These are phyloP conservation scores for Diplazon laetatorius DNA, from an alignment of 2,888 invertebrate genomes.

Conservation along the genomic window DNA sequence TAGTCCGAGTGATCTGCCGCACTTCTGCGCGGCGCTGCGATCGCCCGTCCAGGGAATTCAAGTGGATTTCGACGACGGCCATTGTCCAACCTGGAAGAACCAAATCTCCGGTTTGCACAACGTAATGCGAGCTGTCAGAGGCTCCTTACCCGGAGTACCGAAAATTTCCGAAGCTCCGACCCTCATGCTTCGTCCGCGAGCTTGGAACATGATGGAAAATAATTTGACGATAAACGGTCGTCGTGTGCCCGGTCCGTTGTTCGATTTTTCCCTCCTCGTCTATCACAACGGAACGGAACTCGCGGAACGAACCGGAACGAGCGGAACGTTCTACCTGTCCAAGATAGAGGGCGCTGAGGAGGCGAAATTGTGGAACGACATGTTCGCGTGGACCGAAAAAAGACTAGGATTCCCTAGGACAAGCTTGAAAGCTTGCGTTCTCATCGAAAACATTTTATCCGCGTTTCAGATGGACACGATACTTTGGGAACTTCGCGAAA, in stretches of 20 bases:
- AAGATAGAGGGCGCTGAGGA: constrained; percentile 87
- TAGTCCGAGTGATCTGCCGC: constrained; percentile 85
- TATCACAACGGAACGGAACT: constrained; percentile 85
- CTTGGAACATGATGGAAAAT: constrained; percentile 90
- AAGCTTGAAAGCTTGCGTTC: constrained; percentile 88
- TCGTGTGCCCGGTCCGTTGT: constrained; percentile 86
- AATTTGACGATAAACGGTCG: constrained; percentile 86
- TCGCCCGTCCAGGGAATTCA: constrained; percentile 86
- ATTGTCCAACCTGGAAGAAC: constrained; percentile 89
- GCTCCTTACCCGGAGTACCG: constrained; percentile 84
- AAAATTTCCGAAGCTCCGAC: constrained; percentile 84
- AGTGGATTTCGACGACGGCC: constrained; percentile 89
- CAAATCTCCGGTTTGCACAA: constrained; percentile 87
- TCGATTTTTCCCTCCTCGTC: constrained; percentile 88
- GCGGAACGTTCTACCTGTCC: constrained; percentile 89
- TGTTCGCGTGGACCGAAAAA: constrained; percentile 86
- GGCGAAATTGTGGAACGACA: constrained; percentile 88
- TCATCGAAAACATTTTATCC: constrained; percentile 88
- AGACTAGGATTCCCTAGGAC: constrained; percentile 85
- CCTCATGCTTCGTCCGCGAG: constrained; percentile 87
- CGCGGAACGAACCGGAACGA: constrained; percentile 84
- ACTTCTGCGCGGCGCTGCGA: constrained; percentile 84
- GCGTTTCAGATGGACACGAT: constrained; percentile 89
- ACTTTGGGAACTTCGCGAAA: constrained; percentile 86
- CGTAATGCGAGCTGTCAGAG: constrained; percentile 84